Evolutionary conservation across 2,113 vertebrate species (phyloP).

Genomic region (Sapayoa aenigma): DNA sequence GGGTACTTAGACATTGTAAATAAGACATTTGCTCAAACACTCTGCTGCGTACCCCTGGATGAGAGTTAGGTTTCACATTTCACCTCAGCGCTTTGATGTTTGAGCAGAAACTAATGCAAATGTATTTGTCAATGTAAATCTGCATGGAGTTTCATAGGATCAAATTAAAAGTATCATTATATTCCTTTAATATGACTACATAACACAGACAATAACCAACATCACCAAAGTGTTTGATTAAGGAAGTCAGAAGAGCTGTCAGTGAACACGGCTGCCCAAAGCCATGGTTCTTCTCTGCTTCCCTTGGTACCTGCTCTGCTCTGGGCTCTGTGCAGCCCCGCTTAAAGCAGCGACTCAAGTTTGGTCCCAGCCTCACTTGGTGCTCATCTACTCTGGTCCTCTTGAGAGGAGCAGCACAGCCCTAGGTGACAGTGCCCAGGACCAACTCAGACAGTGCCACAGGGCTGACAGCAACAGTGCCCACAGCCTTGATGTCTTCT

Average conservation of each 20-base stretch:
- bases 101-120: neutral
- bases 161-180: neutral
- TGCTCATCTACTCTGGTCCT: neutral
- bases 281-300: neutral
- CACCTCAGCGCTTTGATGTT: neutral
- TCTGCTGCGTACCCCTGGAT: neutral
- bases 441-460: accelerated
- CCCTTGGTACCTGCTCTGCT: accelerated
- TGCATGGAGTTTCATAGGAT: neutral
- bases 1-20: neutral
- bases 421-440: neutral
- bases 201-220: neutral
- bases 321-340: accelerated
- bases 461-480: neutral
- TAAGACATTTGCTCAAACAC: neutral
- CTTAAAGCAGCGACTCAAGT: accelerated
- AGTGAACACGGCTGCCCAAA: neutral
- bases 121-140: neutral
- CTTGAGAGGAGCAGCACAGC: neutral
- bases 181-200: neutral
- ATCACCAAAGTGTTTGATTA: too few species aligned
- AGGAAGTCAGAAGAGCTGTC: neutral
- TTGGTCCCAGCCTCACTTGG: neutral
- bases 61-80: neutral
- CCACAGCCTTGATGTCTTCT: neutral